phyloP scores from a whole-genome alignment of 2,888 invertebrate genomes.

The Drosophila nr. perissopoda region DNA sequence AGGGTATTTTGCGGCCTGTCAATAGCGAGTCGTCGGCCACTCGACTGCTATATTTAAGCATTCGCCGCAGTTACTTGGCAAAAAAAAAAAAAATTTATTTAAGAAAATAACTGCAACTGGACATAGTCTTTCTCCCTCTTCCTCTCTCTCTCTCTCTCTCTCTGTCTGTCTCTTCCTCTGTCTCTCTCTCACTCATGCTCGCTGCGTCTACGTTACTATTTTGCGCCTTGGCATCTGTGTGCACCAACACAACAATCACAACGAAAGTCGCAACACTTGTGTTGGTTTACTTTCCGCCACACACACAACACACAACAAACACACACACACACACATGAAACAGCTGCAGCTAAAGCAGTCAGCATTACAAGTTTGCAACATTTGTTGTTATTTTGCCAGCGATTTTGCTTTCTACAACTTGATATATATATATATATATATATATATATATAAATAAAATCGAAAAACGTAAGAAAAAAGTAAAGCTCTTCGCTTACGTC shows the following conservation, averaged over 20 bases:
- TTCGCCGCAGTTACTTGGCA: constrained; percentile 45
- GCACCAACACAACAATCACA: constrained; percentile 70
- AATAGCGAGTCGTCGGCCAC: too few relatives aligned
- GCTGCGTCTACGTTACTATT: background rate
- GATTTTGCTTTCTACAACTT: constrained; percentile 1
- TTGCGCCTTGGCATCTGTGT: constrained; percentile 18
- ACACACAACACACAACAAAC: constrained; percentile 19
- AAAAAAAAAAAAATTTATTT: constrained; percentile 16
- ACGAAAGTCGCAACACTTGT: constrained; percentile 79
- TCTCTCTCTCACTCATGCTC: background rate
- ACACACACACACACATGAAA: constrained; percentile 41
- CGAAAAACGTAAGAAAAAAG: background rate
- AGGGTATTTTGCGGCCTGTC: background rate
- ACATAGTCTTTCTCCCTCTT: constrained; percentile 5
- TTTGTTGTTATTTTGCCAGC: constrained; percentile 22
- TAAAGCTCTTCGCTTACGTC: background rate
- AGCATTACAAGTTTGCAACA: constrained; percentile 33
- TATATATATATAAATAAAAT: background rate
- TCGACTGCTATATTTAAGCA: constrained; percentile 16
- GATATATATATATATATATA: background rate
- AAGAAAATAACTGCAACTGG: constrained; percentile 15
- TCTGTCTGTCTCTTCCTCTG: background rate
- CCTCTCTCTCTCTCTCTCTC: background rate
- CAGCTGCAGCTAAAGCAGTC: constrained; percentile 36
- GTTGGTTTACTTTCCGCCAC: constrained; percentile 74